Base-by-base conservation (phyloP, 2,797 vertebrate species). In the Picus viridis region DNA sequence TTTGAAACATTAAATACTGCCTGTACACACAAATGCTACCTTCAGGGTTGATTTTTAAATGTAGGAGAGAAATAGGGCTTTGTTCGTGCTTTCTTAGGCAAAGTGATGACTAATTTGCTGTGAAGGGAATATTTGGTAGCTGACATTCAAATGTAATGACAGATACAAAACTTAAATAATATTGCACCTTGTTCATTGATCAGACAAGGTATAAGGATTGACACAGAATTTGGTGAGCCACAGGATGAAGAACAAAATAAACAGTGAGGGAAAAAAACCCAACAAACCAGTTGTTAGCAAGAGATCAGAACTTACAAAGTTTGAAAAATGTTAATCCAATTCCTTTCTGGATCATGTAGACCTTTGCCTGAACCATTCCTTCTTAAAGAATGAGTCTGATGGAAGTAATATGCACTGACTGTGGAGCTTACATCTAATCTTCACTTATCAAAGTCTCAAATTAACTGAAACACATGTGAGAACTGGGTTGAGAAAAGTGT, bases 341-440 rank as follows among this genome's bases (percentile, higher is more conserved):
- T 76, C 27, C 49, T 79, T 88, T 63, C 69, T 83, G 24, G 56
- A 78, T 91, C 64, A 74, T 39, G 23, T 15, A 88, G 49, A 81
- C 32, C 81, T 80, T 74, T 49, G 23, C 18, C 27, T 81, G 62
- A 89, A 54, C 16, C 12, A 41, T 78, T 77, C 12, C 27, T 58
- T 27, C 65, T 41, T 58, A 49, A 86, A 68, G 41, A 90, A 62
- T 32, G 62, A 85, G 18, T 65, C 41, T 83, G 9, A 23, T 83
- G 54, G 30, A 91, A 86, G 24, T 26, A 68, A 74, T 77, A 59
- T 4, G 9, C 26, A 30, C 36, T 32, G 36, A 12, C 20, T 62
- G 18, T 49, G 41, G 19, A 84, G 5, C 1, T 82, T 79, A n/a
- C 11, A 62, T 88, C 84, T 74, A 84, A 82, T 54, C 32, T 71